Percentiles rank a stretch among this genome's conserved stretches.
Evolutionary conservation across 2,888 invertebrate species (phyloP).

Genomic region (Ectropis crepuscularia): DNA sequence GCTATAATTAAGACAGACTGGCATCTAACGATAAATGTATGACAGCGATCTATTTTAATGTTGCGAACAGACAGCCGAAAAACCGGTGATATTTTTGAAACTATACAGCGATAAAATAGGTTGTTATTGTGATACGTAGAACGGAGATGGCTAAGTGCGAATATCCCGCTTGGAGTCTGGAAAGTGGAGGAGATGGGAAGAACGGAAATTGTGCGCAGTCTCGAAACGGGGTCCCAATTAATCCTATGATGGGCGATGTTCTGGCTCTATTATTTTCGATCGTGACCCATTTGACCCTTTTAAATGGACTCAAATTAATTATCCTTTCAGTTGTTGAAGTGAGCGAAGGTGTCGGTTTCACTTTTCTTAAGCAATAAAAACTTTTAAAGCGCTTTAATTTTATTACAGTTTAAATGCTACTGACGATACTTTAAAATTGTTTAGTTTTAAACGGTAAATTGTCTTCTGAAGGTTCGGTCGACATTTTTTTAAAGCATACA

Average conservation of each 20-base stretch:
- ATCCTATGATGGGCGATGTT: constrained; percentile 26
- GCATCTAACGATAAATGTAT: not conserved
- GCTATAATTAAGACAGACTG: constrained; percentile 3
- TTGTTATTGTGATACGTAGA: constrained; percentile 3
- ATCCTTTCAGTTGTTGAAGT: constrained; percentile 9
- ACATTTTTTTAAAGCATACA: too few relatives aligned
- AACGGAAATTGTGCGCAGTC: constrained; percentile 25
- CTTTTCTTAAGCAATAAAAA: not conserved
- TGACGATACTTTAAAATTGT: too few relatives aligned
- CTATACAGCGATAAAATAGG: not conserved
- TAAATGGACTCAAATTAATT: constrained; percentile 21
- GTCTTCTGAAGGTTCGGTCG: too few relatives aligned
- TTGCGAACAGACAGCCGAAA: not conserved
- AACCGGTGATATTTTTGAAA: not conserved
- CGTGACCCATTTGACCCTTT: constrained; percentile 21
- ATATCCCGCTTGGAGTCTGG: constrained; percentile 6
- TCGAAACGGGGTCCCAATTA: constrained; percentile 30
- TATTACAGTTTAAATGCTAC: too few relatives aligned
- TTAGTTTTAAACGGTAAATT: too few relatives aligned
- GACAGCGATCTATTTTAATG: not conserved
- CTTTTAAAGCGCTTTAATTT: too few relatives aligned
- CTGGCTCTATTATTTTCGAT: constrained; percentile 28
- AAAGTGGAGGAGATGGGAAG: constrained; percentile 20
- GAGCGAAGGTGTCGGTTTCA: not conserved
- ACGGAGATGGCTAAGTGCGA: constrained; percentile 1